phyloP scores from a whole-genome alignment of 1,140 invertebrate species.

The Drosophila paulistorum region DNA sequence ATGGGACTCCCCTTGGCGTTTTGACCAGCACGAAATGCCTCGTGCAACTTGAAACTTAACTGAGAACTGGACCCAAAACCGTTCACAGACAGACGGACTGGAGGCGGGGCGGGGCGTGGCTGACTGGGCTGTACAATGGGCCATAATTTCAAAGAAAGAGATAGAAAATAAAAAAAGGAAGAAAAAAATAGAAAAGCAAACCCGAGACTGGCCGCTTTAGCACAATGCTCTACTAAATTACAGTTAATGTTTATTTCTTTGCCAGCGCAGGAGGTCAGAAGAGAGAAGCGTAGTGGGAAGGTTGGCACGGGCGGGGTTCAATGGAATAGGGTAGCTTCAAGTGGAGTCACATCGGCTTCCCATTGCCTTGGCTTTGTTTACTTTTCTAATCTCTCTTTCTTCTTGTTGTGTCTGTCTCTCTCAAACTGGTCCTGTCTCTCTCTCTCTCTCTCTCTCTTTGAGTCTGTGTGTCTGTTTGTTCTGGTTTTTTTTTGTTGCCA shows the following conservation, averaged over 20 bases:
- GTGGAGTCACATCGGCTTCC: conserved; percentile 6
- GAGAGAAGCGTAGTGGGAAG: background rate
- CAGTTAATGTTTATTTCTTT: conserved; percentile 82
- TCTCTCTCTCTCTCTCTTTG: background rate
- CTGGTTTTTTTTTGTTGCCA: conserved; percentile 49
- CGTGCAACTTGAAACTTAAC: conserved; percentile 74
- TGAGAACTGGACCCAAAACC: conserved; percentile 29
- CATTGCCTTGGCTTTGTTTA: conserved; percentile 70
- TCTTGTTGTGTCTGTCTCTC: background rate
- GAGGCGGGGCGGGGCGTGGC: conserved; percentile 13
- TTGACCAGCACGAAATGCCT: conserved; percentile 76
- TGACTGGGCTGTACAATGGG: conserved; percentile 60
- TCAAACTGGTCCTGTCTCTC: background rate
- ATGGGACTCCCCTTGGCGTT: conserved; percentile 62
- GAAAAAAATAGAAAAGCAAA: conserved; percentile 4
- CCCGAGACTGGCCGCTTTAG: conserved; percentile 70
- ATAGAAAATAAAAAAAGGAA: conserved; percentile 7
- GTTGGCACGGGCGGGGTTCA: background rate
- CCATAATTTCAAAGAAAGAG: conserved; percentile 70
- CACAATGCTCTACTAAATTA: conserved; percentile 81
- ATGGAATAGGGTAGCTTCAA: conserved; percentile 4
- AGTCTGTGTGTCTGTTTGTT: conserved; percentile 11
- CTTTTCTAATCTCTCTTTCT: conserved; percentile 72
- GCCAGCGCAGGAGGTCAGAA: background rate
- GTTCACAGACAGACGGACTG: conserved; percentile 4